A percentile compares a stretch with the other conserved stretches of the same genome.
Conservation (phyloP, 1,140 invertebrate genomes). For the Penaeus vannamei region DNA sequence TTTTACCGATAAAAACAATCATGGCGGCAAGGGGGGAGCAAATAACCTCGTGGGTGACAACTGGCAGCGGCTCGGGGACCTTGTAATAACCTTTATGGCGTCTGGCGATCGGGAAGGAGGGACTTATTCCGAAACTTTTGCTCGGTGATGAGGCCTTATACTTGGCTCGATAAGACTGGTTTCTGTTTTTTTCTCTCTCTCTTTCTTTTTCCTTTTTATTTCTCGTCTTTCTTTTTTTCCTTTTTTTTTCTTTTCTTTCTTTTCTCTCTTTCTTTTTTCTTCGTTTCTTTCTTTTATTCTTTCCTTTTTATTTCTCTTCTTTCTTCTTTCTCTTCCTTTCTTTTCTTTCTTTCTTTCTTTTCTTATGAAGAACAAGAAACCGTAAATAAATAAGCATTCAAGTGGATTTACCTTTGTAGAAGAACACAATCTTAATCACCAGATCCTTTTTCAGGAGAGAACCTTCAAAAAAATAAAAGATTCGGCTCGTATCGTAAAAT, state of each 20-base stretch:
- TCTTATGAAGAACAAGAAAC: not conserved
- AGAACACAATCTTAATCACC: too few relatives aligned
- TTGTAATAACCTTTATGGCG: too few relatives aligned
- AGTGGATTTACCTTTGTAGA: too few relatives aligned
- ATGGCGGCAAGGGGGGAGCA: conserved; percentile 29
- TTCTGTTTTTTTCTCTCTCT: not conserved
- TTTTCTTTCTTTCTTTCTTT: not conserved
- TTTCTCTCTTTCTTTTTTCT: not conserved
- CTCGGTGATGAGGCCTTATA: too few relatives aligned
- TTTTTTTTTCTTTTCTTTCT: not conserved
- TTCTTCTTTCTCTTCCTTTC: not conserved
- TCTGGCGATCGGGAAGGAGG: too few relatives aligned
- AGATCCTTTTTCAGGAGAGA: not conserved
- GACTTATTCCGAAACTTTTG: too few relatives aligned
- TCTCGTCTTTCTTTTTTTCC: too few relatives aligned
- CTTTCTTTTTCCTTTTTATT: not conserved
- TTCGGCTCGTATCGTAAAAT: not conserved
- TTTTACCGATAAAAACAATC: conserved; percentile 62
- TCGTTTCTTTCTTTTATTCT: not conserved
- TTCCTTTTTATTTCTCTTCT: not conserved
- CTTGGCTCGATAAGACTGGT: too few relatives aligned
- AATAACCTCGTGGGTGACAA: conserved; percentile 14
- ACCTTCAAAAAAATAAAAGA: not conserved
- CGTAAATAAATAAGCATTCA: too few relatives aligned
- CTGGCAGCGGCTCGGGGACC: too few relatives aligned